Percentiles rank a stretch among this genome's conserved stretches.
Evolutionary conservation across 2,888 invertebrate species (phyloP).

Genomic region (Parnassius glacialis): DNA sequence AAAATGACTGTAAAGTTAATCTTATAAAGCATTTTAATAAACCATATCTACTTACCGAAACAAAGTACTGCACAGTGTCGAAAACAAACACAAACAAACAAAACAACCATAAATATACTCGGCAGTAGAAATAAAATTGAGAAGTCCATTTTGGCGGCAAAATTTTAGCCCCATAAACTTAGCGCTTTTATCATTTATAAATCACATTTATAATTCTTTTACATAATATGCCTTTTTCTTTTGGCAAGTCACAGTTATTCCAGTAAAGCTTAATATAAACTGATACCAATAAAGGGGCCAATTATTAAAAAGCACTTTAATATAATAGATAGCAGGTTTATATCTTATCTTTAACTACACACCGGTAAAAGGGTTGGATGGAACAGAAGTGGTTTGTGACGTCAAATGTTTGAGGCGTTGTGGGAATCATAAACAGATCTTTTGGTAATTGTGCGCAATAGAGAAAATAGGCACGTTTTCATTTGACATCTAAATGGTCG

Average conservation of each 20-base stretch:
- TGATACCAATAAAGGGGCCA: constrained; percentile 12
- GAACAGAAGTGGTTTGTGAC: constrained; percentile 34
- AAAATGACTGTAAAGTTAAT: too few species aligned
- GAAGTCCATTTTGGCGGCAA: constrained; percentile 12
- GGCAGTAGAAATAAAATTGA: constrained; percentile 19
- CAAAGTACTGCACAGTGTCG: constrained; percentile 19
- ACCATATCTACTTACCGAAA: constrained; percentile 13
- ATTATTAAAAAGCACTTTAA: constrained; percentile 31
- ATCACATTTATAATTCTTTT: not conserved
- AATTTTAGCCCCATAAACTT: not conserved
- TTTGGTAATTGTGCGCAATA: too few species aligned
- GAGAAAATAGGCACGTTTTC: too few species aligned
- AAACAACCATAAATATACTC: constrained; percentile 13
- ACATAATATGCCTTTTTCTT: not conserved
- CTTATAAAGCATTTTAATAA: not conserved
- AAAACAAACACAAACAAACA: constrained; percentile 18
- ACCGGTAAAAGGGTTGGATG: constrained; percentile 30
- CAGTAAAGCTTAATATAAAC: constrained; percentile 14
- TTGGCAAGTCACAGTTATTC: not conserved
- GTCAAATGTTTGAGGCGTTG: constrained; percentile 19
- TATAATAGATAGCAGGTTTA: constrained; percentile 26
- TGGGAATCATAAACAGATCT: not conserved
- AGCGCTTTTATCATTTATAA: too few species aligned
- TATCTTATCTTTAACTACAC: constrained; percentile 36
- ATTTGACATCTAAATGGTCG: too few species aligned